Evolutionary conservation across 2,797 vertebrate species (phyloP).

Genomic region (Enteromius anoplus): DNA sequence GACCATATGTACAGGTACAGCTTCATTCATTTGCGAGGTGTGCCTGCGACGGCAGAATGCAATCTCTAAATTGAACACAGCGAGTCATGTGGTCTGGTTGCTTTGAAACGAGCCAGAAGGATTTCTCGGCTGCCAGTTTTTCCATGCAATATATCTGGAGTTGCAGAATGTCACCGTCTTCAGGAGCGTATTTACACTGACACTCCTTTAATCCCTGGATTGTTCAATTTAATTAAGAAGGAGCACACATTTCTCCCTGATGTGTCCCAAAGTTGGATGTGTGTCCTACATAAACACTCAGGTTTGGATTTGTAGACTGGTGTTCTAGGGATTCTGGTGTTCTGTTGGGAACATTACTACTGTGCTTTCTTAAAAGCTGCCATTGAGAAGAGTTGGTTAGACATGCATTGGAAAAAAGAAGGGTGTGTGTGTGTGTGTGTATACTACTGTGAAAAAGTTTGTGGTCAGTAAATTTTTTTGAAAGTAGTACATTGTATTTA

Average conservation of each 20-base stretch:
- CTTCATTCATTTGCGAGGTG: slow-evolving; percentile 55
- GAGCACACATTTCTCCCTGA: slow-evolving; percentile 21
- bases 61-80: slow-evolving; percentile 57
- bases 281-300: not conserved
- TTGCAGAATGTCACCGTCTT: slow-evolving; percentile 39
- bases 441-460: not conserved
- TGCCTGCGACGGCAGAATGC: slow-evolving; percentile 35
- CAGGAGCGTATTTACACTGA: slow-evolving; percentile 38
- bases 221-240: slow-evolving; percentile 58
- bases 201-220: slow-evolving; percentile 51
- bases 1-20: slow-evolving; percentile 16
- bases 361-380: not conserved
- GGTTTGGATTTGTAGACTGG: slow-evolving; percentile 5
- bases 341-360: slow-evolving; percentile 23
- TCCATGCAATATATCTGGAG: slow-evolving; percentile 42
- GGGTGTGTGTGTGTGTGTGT: not conserved
- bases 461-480: not conserved
- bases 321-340: too few relatives aligned
- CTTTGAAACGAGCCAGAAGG: slow-evolving; percentile 36
- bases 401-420: not conserved
- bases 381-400: not conserved
- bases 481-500: not conserved
- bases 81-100: slow-evolving; percentile 33
- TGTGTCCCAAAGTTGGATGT: slow-evolving; percentile 21
- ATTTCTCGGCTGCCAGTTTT: slow-evolving; percentile 43